Base-by-base conservation (phyloP, 2,888 invertebrate genomes). In the Thecophora atra region DNA sequence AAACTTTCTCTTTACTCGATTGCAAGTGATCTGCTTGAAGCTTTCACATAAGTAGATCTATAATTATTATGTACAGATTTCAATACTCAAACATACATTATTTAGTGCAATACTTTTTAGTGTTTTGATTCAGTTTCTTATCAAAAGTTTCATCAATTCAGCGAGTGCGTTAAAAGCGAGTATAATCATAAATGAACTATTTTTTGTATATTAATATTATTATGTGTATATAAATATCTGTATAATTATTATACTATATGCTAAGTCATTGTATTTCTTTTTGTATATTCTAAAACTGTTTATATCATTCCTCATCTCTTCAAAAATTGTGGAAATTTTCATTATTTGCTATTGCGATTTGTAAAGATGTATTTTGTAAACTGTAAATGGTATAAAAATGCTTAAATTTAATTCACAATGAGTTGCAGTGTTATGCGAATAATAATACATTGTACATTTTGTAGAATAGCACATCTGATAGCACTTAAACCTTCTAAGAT, bases 341-440 rank as follows among this genome's bases (percentile, higher is more conserved):
- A 15, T 15, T 5, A 15, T 5, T 47, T 47, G 17, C n/a, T 47
- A 47, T 47, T 17, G 1, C 11, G 58, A 58, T 58, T 58, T 58
- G 26, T 58, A 58, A 24, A 58, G 24, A 26, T 64, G 44, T 47
- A 26, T 19, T 63, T 44, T 64, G 60, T 60, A 30, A 24, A 30
- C 5, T 65, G 65, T 65, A 65, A 65, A 65, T 17, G 26, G 65
- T 65, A 51, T 65, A 65, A 65, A 65, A 65, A 65, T 65, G 21
- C 65, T 65, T 65, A 65, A 51, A 24, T 47, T 51, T 65, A 28
- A 11, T n/a, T 65, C 51, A 58, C 28, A 26, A 58, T 8, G 15
- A 58, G 5, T 13, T 58, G 11, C 28, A 26, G 28, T 58, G 28
- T 58, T 15, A 58, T 21, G n/a, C n/a, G n/a, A 58, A 28, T 58